phyloP scores from a whole-genome alignment of 2,797 vertebrate genomes.

The Enteromius fasciolatus region DNA sequence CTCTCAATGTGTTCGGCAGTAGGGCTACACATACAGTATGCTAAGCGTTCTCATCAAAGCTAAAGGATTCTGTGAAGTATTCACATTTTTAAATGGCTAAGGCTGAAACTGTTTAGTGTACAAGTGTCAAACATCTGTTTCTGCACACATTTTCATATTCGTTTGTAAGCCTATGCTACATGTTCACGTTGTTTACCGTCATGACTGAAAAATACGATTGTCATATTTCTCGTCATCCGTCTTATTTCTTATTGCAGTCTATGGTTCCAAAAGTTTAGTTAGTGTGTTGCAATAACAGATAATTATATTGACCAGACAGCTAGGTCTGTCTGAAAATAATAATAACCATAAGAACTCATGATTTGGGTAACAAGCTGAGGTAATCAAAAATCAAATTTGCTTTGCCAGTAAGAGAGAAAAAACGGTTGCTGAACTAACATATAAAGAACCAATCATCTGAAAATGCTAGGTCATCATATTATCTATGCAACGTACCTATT shows the following conservation, averaged over 20 bases:
- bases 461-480: not conserved
- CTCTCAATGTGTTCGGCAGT: too few species aligned
- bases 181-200: too few species aligned
- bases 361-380: not conserved
- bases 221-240: not conserved
- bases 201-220: too few species aligned
- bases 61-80: too few species aligned
- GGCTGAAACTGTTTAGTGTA: too few species aligned
- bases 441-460: not conserved
- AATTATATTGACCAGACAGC: not conserved
- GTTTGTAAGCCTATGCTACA: too few species aligned
- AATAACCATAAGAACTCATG: not conserved
- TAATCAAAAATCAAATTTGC: not conserved
- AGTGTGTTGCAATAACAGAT: not conserved
- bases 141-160: too few species aligned
- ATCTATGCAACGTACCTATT: not conserved
- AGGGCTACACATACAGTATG: too few species aligned
- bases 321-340: not conserved
- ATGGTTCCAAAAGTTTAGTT: not conserved
- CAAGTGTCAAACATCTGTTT: too few species aligned
- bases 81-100: too few species aligned
- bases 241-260: not conserved
- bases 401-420: not conserved
- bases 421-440: not conserved
- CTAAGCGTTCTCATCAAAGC: too few species aligned